A percentile compares a stretch with the other conserved stretches of the same genome.
These are phyloP conservation scores for Aselliscus stoliczkanus DNA, from an alignment of 2,797 vertebrate genomes.

Conservation along the genomic window DNA sequence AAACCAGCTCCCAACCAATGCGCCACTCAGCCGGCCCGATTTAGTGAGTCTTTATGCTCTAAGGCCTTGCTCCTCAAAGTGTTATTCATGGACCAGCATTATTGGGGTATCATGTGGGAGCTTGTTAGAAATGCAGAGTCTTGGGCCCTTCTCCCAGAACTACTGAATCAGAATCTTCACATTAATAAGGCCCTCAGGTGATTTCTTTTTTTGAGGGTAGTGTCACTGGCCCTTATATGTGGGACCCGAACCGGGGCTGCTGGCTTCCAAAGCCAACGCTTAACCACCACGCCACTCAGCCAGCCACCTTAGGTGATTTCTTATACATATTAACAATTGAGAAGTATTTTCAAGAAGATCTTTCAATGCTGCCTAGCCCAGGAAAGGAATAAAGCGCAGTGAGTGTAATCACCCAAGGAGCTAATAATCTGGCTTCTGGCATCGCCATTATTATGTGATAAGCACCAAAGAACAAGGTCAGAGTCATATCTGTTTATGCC, in stretches of 20 bases:
- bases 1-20: no score
- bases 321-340: neutral
- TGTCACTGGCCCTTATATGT: no score
- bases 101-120: neutral
- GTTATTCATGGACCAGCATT: neutral
- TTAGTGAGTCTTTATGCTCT: neutral
- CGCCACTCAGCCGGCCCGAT: no score
- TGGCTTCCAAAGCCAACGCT: no score
- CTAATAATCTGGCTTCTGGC: neutral
- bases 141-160: neutral
- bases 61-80: neutral
- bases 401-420: conserved; percentile 6
- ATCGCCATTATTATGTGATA: neutral
- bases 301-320: neutral
- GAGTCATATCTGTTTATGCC: neutral
- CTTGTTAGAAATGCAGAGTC: conserved; percentile 19
- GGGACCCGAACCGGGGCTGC: no score
- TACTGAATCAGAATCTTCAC: neutral
- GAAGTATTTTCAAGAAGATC: conserved; percentile 17
- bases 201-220: no score
- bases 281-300: no score
- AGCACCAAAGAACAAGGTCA: conserved; percentile 27
- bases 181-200: neutral
- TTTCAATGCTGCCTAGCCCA: neutral
- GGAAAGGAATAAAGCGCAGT: neutral